A percentile compares a stretch with the other conserved stretches of the same genome.
Evolutionary conservation across 2,113 vertebrate genomes (phyloP).

Genomic region (Eublepharis macularius): DNA sequence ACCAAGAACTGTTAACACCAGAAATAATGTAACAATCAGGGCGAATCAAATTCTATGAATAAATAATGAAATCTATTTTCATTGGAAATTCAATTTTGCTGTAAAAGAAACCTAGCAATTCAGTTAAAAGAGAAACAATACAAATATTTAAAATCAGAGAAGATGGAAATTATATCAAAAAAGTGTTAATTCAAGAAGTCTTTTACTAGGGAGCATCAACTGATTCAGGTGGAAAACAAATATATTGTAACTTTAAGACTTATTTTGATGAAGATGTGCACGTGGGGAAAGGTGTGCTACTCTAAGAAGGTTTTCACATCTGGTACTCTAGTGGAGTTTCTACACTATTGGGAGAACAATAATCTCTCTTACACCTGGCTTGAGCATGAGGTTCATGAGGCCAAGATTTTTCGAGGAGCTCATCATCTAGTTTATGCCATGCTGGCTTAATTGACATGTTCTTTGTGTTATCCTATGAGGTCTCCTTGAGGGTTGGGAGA

Average conservation of each 20-base stretch:
- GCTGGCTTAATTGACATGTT: too few relatives aligned
- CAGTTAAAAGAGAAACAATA: constrained; percentile 46
- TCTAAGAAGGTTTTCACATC: not conserved
- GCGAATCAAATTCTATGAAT: constrained; percentile 63
- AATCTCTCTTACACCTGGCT: not conserved
- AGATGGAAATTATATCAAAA: not conserved
- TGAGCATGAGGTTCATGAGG: too few relatives aligned
- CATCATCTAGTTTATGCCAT: too few relatives aligned
- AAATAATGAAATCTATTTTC: constrained; percentile 59
- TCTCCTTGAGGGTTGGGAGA: too few relatives aligned
- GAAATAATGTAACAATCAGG: constrained; percentile 56
- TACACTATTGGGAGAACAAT: not conserved
- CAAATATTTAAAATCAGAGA: constrained; percentile 39
- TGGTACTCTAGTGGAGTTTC: not conserved
- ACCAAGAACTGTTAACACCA: constrained; percentile 48
- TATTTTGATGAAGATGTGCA: not conserved
- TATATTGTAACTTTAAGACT: not conserved
- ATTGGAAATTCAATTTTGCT: constrained; percentile 47
- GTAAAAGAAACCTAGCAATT: constrained; percentile 43
- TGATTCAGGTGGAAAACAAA: constrained; percentile 14
- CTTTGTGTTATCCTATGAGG: too few relatives aligned
- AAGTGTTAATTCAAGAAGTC: constrained; percentile 11
- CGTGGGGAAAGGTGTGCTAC: constrained; percentile 8
- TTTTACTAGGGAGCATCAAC: constrained; percentile 12
- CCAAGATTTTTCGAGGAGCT: too few relatives aligned